Evolutionary conservation across 2,888 invertebrate species (phyloP).

Genomic region (Aphidoletes aphidimyza): DNA sequence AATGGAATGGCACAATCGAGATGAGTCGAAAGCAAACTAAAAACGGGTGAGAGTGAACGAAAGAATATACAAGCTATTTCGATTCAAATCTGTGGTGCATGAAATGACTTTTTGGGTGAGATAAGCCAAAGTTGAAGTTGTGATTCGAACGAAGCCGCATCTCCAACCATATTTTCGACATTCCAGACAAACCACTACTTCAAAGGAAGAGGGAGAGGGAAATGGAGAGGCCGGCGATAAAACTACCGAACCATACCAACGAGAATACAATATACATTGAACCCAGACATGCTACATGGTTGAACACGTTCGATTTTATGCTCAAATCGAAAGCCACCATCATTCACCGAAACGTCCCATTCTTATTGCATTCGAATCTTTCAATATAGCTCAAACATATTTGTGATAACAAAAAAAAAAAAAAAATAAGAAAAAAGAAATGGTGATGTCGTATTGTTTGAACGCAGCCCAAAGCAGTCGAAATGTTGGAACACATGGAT

Average conservation of each 20-base stretch:
- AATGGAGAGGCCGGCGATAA: not conserved
- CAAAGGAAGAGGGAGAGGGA: too few species aligned
- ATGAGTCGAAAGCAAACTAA: too few species aligned
- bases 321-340: slow-evolving; percentile 21
- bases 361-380: not conserved
- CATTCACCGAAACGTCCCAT: not conserved
- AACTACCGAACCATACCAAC: not conserved
- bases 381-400: not conserved
- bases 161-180: not conserved
- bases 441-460: not conserved
- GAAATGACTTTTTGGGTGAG: slow-evolving; percentile 25
- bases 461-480: not conserved
- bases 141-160: not conserved
- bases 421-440: not conserved
- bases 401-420: too few species aligned
- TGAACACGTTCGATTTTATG: slow-evolving; percentile 49
- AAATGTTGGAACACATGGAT: too few species aligned
- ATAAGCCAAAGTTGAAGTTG: slow-evolving; percentile 35
- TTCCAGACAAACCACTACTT: not conserved
- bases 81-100: slow-evolving; percentile 20
- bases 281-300: not conserved
- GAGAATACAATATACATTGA: not conserved
- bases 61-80: not conserved
- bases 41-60: not conserved
- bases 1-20: too few species aligned